Conservation (phyloP, 2,113 vertebrate genomes). For the Pseudorhombus dupliciocellatus region DNA sequence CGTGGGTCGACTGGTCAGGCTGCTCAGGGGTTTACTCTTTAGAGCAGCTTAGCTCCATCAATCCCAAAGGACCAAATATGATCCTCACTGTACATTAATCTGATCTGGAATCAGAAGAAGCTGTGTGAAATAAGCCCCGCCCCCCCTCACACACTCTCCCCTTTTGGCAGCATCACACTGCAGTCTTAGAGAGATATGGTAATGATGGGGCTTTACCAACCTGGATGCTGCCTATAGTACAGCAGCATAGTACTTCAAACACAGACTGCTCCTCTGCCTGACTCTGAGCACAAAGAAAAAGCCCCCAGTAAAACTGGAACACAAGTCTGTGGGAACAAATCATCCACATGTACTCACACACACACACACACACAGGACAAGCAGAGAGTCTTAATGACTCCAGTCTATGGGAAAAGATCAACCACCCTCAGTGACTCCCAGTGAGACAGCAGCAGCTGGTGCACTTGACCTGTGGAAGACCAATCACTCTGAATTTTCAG, state of each 20-base stretch:
- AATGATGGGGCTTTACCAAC: conserved; percentile 71
- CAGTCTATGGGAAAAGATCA: conserved; percentile 18
- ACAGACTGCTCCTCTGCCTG: conserved; percentile 62
- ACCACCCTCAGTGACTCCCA: conserved; percentile 12
- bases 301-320: conserved; percentile 40
- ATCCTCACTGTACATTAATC: conserved; percentile 12
- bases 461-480: conserved; percentile 1
- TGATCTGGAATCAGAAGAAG: conserved; percentile 24
- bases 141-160: conserved; percentile 11
- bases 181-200: conserved; percentile 68
- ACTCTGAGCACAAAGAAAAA: conserved; percentile 62
- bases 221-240: conserved; percentile 64
- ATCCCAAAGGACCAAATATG: neutral
- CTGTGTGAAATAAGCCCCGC: conserved; percentile 33
- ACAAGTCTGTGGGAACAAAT: conserved; percentile 1
- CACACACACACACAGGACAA: conserved; percentile 10
- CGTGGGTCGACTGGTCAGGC: no score
- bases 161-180: conserved; percentile 67
- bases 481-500: conserved; percentile 21
- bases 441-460: conserved; percentile 11
- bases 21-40: neutral
- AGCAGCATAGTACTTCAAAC: conserved; percentile 72
- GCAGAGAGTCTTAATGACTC: conserved; percentile 18
- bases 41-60: neutral
- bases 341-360: neutral